These are phyloP conservation scores for Chaenodraco wilsoni DNA, from an alignment of 2,797 vertebrate species.

Conservation along the genomic window DNA sequence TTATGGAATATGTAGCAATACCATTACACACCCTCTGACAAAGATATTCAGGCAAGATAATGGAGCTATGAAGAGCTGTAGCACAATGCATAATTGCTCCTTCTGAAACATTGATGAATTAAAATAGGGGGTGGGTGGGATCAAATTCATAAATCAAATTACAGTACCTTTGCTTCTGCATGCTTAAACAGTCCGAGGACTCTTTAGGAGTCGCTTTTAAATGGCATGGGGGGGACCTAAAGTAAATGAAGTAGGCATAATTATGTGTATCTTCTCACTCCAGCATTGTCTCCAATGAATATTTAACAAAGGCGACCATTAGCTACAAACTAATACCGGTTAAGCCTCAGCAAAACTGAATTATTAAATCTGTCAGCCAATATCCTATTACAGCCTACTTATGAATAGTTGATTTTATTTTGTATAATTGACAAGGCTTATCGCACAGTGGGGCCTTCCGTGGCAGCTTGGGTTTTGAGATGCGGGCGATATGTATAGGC, in stretches of 20 bases:
- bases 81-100: slow-evolving; percentile 85
- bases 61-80: slow-evolving; percentile 75
- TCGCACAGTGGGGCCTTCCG: slow-evolving; percentile 86
- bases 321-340: slow-evolving; percentile 88
- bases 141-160: slow-evolving; percentile 89
- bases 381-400: slow-evolving; percentile 92
- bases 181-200: slow-evolving; percentile 66
- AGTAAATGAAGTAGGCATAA: slow-evolving; percentile 85
- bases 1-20: slow-evolving; percentile 83
- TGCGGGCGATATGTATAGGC: slow-evolving; percentile 72
- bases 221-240: slow-evolving; percentile 55
- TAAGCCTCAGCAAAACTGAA: slow-evolving; percentile 92
- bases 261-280: slow-evolving; percentile 85
- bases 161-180: slow-evolving; percentile 80
- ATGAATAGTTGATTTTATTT: slow-evolving; percentile 99
- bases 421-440: slow-evolving; percentile 93
- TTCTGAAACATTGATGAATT: slow-evolving; percentile 87
- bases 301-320: slow-evolving; percentile 90
- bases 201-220: slow-evolving; percentile 72
- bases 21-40: slow-evolving; percentile 79
- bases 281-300: slow-evolving; percentile 84
- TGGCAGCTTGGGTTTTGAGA: slow-evolving; percentile 85
- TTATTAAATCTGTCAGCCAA: slow-evolving; percentile 93
- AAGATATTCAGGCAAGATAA: slow-evolving; percentile 79
- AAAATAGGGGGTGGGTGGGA: slow-evolving; percentile 81